Evolutionary conservation across 2,797 vertebrate genomes (phyloP).

Genomic region (Thamnophis elegans): DNA sequence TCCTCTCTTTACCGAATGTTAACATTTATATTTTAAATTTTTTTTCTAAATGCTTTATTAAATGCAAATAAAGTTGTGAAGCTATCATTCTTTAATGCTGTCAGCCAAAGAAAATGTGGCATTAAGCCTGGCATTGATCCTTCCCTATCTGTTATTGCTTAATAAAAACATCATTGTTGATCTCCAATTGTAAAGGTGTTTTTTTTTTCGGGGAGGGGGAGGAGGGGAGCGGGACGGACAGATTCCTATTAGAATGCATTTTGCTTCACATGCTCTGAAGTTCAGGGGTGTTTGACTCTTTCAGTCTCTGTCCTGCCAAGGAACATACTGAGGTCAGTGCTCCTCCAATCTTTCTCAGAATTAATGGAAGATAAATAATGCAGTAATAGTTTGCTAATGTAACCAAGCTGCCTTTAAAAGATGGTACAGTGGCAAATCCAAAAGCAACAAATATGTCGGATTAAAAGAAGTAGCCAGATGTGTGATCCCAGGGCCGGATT

Average conservation of each 20-base stretch:
- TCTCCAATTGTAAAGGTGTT: neutral
- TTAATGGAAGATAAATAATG: neutral
- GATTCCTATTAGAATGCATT: neutral
- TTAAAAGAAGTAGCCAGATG: neutral
- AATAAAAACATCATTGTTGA: neutral
- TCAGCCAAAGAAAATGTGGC: neutral
- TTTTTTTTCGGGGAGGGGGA: neutral
- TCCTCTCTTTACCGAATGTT: neutral
- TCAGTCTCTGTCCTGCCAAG: neutral
- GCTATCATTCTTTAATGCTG: neutral
- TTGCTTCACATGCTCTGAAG: neutral
- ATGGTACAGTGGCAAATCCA: neutral
- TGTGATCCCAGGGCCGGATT: no score
- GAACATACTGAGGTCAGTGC: neutral
- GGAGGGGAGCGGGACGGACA: no score
- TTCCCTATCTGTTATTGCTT: neutral
- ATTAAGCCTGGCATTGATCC: neutral
- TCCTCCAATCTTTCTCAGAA: neutral
- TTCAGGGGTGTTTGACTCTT: neutral
- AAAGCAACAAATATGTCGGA: neutral
- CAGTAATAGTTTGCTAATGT: neutral
- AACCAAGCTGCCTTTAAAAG: neutral
- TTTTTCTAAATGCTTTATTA: neutral
- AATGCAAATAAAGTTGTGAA: neutral
- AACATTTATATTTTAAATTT: neutral